Evolutionary conservation across 2,888 invertebrate species (phyloP).

Genomic region (Caradrina clavipalpis): DNA sequence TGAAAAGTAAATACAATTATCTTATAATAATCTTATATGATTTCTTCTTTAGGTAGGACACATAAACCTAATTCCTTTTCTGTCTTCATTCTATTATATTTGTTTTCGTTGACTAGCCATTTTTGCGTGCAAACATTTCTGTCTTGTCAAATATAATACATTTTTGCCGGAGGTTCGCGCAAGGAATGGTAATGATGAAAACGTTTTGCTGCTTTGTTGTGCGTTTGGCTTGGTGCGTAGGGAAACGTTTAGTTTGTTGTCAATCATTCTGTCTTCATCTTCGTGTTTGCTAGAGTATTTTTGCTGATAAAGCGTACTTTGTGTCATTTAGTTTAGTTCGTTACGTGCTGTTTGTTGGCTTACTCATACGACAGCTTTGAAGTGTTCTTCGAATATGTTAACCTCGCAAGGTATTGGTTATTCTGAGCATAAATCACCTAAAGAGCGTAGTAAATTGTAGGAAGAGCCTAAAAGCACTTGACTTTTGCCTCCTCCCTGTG

Average conservation of each 20-base stretch:
- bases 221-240: neutral
- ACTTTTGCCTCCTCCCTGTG: no score
- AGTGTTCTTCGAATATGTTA: slow-evolving; percentile 25
- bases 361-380: neutral
- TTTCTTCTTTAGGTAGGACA: slow-evolving; percentile 26
- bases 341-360: slow-evolving; percentile 26
- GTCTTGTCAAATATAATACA: slow-evolving; percentile 4
- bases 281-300: neutral
- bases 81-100: slow-evolving; percentile 22
- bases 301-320: slow-evolving; percentile 8
- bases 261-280: neutral
- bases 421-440: no score
- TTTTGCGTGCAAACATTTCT: slow-evolving; percentile 24
- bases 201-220: slow-evolving; percentile 19
- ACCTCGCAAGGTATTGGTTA: neutral
- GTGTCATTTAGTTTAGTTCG: slow-evolving; percentile 23
- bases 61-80: slow-evolving; percentile 39
- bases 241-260: neutral
- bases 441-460: no score
- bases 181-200: slow-evolving; percentile 32
- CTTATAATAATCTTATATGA: slow-evolving; percentile 41
- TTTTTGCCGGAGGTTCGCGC: neutral
- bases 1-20: slow-evolving; percentile 40
- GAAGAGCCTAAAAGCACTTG: no score
- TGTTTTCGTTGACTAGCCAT: slow-evolving; percentile 23